phyloP scores from a whole-genome alignment of 2,888 invertebrate species.

The Lycaena phlaeas region DNA sequence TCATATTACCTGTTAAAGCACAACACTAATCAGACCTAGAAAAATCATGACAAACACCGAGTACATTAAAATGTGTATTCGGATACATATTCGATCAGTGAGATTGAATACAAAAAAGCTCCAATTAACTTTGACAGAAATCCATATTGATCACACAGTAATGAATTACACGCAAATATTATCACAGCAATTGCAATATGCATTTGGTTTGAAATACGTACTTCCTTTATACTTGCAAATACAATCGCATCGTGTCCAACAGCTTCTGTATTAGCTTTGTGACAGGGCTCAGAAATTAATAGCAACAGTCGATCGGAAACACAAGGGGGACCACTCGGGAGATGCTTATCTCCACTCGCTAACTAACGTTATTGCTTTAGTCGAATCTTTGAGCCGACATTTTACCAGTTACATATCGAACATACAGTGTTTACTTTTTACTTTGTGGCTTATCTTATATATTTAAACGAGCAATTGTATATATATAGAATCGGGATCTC shows the following conservation, averaged over 20 bases:
- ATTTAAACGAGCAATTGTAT: no score
- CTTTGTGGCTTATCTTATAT: no score
- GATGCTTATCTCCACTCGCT: conserved; percentile 65
- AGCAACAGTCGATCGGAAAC: conserved; percentile 59
- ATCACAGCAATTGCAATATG: conserved; percentile 4
- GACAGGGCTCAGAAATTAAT: conserved; percentile 66
- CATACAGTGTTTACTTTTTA: no score
- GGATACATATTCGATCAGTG: not conserved
- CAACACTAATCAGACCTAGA: no score
- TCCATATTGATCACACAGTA: not conserved
- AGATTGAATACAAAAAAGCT: not conserved
- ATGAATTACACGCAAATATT: conserved; percentile 2
- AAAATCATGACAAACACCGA: no score
- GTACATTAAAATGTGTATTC: no score
- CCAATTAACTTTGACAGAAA: conserved; percentile 1
- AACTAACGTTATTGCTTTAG: not conserved
- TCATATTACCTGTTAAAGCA: no score
- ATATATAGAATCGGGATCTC: no score
- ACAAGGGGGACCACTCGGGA: conserved; percentile 54
- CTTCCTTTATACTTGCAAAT: conserved; percentile 53
- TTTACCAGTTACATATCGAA: no score
- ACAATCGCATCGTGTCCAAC: conserved; percentile 64
- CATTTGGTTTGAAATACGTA: conserved; percentile 8
- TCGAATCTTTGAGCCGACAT: not conserved
- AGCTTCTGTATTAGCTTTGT: conserved; percentile 44